phyloP scores from a whole-genome alignment of 2,888 invertebrate genomes.

The Pterostichus niger region DNA sequence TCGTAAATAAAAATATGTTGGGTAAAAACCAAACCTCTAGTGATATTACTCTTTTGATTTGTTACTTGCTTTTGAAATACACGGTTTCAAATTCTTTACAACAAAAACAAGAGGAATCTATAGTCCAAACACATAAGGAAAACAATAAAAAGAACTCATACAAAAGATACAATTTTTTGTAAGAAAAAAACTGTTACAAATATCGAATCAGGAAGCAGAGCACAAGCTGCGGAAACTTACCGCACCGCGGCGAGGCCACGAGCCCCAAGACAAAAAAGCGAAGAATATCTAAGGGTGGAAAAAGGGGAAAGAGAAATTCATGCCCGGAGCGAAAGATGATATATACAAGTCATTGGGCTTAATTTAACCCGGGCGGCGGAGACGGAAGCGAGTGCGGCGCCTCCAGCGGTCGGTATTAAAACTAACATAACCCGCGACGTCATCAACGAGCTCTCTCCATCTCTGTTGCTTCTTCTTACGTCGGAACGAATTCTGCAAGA shows the following conservation, averaged over 20 bases:
- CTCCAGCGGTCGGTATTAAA: constrained; percentile 49
- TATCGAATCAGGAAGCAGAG: constrained; percentile 46
- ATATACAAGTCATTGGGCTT: constrained; percentile 67
- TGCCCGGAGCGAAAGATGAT: constrained; percentile 64
- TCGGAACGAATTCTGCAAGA: neutral
- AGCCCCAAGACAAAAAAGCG: constrained; percentile 5
- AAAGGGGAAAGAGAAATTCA: constrained; percentile 10
- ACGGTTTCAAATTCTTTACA: too few relatives aligned
- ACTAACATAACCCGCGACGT: constrained; percentile 54
- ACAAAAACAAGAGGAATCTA: neutral
- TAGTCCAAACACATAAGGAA: constrained; percentile 29
- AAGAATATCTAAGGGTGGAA: constrained; percentile 5
- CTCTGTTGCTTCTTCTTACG: neutral
- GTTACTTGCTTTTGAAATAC: too few relatives aligned
- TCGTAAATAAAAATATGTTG: too few relatives aligned
- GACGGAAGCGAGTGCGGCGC: constrained; percentile 38
- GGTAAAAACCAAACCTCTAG: too few relatives aligned
- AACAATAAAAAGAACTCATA: constrained; percentile 35
- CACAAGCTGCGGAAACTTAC: constrained; percentile 48
- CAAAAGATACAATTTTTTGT: constrained; percentile 36
- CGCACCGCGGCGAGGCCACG: constrained; percentile 8
- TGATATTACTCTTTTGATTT: too few relatives aligned
- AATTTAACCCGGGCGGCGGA: constrained; percentile 61
- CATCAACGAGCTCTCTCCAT: constrained; percentile 23
- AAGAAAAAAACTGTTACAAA: constrained; percentile 35